These are phyloP conservation scores for Apamea sordens DNA, from an alignment of 2,888 invertebrate species.

Conservation along the genomic window DNA sequence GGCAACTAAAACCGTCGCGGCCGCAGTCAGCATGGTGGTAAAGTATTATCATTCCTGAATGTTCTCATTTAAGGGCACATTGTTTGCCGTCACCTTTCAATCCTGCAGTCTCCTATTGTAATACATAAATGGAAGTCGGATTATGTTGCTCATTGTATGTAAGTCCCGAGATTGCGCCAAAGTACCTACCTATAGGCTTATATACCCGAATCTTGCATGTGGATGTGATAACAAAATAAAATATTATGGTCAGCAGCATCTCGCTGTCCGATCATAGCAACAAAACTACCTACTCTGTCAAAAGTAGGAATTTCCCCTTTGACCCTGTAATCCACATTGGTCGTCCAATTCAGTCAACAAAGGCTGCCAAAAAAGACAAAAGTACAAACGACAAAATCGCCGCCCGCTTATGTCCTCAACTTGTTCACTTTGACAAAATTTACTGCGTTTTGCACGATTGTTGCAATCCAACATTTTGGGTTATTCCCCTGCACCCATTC, in stretches of 20 bases:
- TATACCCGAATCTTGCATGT: background rate
- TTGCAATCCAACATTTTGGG: slow-evolving; percentile 86
- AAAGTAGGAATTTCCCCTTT: background rate
- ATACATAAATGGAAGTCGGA: background rate
- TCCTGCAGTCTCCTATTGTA: too few relatives aligned
- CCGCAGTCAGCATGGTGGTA: too few relatives aligned
- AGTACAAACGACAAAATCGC: slow-evolving; percentile 33
- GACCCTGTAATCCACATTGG: slow-evolving; percentile 8
- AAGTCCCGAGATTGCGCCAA: background rate
- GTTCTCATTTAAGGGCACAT: background rate
- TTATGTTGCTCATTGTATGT: background rate
- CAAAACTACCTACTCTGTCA: background rate
- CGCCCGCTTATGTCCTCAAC: slow-evolving; percentile 65
- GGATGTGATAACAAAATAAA: background rate
- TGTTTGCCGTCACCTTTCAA: background rate
- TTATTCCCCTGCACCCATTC: slow-evolving; percentile 85
- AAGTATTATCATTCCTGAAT: background rate
- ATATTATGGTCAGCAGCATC: background rate
- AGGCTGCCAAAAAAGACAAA: slow-evolving; percentile 7
- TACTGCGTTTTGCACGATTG: slow-evolving; percentile 86
- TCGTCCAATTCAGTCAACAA: slow-evolving; percentile 26
- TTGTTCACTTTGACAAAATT: slow-evolving; percentile 76
- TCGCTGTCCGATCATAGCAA: background rate
- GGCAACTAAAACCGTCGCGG: too few relatives aligned
- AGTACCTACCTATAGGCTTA: background rate